Evolutionary conservation across 2,113 vertebrate genomes (phyloP).

Genomic region (Hypocryptadius cinnamomeus): DNA sequence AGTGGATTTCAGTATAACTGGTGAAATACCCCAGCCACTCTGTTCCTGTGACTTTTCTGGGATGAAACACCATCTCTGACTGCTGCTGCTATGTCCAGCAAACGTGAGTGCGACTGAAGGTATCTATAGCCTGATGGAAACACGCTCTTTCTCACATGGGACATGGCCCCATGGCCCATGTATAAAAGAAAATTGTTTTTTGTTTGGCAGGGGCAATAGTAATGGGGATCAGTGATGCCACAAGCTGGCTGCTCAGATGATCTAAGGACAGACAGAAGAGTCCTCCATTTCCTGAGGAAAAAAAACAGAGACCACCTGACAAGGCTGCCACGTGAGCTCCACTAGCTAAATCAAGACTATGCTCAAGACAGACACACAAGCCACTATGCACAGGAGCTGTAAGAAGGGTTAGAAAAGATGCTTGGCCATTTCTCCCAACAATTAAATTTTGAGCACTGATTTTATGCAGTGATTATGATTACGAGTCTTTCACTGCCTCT

Average conservation of each 20-base stretch:
- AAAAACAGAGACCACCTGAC: not conserved
- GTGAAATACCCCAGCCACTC: not conserved
- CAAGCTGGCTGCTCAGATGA: not conserved
- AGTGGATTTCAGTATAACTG: not conserved
- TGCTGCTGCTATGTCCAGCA: not conserved
- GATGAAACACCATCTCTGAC: not conserved
- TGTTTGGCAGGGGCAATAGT: fast-evolving
- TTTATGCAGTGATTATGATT: not conserved
- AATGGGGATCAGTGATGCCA: not conserved
- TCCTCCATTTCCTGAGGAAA: not conserved
- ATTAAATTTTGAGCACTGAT: not conserved
- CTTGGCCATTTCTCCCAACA: not conserved
- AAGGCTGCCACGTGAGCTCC: not conserved
- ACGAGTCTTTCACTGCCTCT: not conserved
- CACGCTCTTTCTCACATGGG: not conserved
- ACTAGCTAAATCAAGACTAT: not conserved
- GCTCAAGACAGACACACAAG: not conserved
- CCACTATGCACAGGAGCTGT: not conserved
- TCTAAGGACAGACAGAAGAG: not conserved
- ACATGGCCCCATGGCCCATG: fast-evolving
- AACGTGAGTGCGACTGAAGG: not conserved
- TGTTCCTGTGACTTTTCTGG: not conserved
- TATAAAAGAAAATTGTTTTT: not conserved
- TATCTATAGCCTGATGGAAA: not conserved
- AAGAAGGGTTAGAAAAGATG: not conserved